Evolutionary conservation across 2,888 invertebrate species (phyloP), one percentile per base, ranked within the genome.

Genomic region (Conus canariensis): DNA sequence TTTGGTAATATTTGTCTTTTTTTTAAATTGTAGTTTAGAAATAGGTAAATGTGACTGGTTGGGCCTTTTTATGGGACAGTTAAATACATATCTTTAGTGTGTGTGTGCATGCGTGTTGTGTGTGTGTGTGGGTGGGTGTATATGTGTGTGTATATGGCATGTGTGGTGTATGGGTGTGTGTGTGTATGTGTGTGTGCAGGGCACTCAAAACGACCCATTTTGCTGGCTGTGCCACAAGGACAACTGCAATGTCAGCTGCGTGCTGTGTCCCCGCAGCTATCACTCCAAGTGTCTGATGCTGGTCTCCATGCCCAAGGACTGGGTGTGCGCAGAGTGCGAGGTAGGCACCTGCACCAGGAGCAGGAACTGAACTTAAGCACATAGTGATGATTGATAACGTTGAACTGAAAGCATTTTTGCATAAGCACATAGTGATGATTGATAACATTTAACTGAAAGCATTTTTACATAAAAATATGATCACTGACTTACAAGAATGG

Each of bases 151-250:
- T 82, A 12, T 30, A 19, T 22, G 14, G 25, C 22, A n/a, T 74
- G n/a, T 22, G 19, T n/a, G 16, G 30, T 82, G 82, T 83, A 10
- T 83, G 83, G 14, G 58, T 83, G 58, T 83, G 83, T 83, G 58
- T 19, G 70, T 77, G 77, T 77, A 3, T 77, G 77, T 77, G 77
- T 77, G 77, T 77, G 25, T 25, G 5, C 92, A 94, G 91, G 94
- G 94, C 83, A 93, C 90, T 60, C 91, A 88, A 67, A 93, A 92
- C 10, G 93, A 92, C 56, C 97, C 97, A 25, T 99, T 98, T 96
- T 99, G 99, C 96, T 99, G 99, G 99, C 97, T 98, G 92, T 99
- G 99, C 95, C 98, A 99, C 95, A 97, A 97, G 95, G 97, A 97
- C 85, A 96, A 96, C 16, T 92, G 92, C 16, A 92, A 94, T 60